Conservation (phyloP, 2,797 vertebrate genomes). For the Oreonectes daqikongensis region DNA sequence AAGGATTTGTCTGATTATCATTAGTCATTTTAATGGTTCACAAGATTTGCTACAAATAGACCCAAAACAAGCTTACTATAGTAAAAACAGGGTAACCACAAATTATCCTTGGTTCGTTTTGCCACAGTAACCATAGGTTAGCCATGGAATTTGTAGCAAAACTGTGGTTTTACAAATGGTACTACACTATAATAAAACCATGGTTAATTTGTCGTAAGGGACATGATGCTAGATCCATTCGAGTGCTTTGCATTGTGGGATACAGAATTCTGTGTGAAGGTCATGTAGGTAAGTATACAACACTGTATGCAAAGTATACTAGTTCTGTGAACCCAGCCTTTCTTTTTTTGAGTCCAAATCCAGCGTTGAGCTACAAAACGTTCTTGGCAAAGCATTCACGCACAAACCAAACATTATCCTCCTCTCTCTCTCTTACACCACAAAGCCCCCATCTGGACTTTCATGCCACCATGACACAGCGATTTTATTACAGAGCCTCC, state of each 20-base stretch:
- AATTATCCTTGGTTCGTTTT: too few species aligned
- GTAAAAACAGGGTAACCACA: too few species aligned
- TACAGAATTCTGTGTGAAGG: not conserved
- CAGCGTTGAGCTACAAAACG: slow-evolving; percentile 18
- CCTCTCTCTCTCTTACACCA: not conserved
- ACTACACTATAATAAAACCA: too few species aligned
- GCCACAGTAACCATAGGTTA: too few species aligned
- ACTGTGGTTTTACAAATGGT: too few species aligned
- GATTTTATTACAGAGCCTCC: slow-evolving; percentile 40
- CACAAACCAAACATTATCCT: slow-evolving; percentile 26
- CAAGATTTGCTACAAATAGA: too few species aligned
- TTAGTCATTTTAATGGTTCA: too few species aligned
- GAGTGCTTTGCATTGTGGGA: not conserved
- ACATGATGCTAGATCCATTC: not conserved
- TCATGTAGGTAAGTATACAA: too few species aligned
- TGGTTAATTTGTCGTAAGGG: too few species aligned
- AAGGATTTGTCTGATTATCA: too few species aligned
- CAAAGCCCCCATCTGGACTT: slow-evolving; percentile 18
- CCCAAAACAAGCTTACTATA: too few species aligned
- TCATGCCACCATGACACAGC: slow-evolving; percentile 14
- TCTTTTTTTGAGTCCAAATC: not conserved
- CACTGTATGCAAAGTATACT: not conserved
- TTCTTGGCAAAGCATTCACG: not conserved
- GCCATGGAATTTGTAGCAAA: too few species aligned
- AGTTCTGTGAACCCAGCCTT: not conserved